A percentile compares a stretch with the other conserved stretches of the same genome.
phyloP scores from a whole-genome alignment of 2,797 vertebrate genomes.

The Gymnothorax javanicus region DNA sequence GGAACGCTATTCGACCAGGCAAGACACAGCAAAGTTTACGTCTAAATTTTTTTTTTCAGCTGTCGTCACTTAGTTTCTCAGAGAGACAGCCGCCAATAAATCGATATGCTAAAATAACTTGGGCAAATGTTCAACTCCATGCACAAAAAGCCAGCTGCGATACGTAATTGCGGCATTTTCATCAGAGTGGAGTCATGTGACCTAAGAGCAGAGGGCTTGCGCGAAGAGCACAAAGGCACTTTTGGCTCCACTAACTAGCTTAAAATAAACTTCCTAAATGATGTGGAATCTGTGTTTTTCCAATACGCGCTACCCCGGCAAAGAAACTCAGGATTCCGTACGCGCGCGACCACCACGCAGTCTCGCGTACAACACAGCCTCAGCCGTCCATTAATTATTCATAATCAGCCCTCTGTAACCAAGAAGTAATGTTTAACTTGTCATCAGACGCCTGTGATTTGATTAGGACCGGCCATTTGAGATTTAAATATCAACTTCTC shows the following conservation, averaged over 20 bases:
- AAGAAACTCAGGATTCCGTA: not conserved
- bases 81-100: not conserved
- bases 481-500: not conserved
- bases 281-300: not conserved
- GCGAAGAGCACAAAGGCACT: not conserved
- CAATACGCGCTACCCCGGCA: not conserved
- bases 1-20: not conserved
- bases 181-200: not conserved
- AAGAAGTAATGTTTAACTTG: not conserved
- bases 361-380: not conserved
- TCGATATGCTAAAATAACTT: not conserved
- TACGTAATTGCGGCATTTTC: not conserved
- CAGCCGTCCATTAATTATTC: not conserved
- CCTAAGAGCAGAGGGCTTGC: not conserved
- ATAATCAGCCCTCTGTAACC: not conserved
- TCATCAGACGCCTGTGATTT: not conserved
- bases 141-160: not conserved
- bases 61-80: conserved; percentile 5
- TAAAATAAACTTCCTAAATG: conserved; percentile 1
- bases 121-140: not conserved
- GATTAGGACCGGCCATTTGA: not conserved
- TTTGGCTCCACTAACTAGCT: not conserved
- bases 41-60: not conserved
- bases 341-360: not conserved
- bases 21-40: not conserved